Evolutionary conservation across 2,888 invertebrate species (phyloP).

Genomic region (Scotopteryx bipunctaria): DNA sequence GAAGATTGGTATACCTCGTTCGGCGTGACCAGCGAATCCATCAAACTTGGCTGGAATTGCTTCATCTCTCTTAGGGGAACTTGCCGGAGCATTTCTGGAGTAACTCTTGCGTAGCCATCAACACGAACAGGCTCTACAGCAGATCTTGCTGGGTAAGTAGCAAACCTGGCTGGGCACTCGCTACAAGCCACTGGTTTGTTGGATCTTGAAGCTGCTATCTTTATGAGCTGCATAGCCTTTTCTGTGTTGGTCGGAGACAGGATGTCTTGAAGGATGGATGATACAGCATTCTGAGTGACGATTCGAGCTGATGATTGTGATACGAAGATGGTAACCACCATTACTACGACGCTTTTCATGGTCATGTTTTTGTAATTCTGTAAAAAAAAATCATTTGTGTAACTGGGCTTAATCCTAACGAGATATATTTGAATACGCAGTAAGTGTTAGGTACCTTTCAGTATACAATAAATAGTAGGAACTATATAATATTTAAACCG

Average conservation of each 20-base stretch:
- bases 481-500: no score
- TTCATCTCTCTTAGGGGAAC: constrained; percentile 4
- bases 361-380: constrained; percentile 27
- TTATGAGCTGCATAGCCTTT: constrained; percentile 41
- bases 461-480: no score
- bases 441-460: no score
- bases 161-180: constrained; percentile 8
- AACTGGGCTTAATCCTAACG: no score
- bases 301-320: constrained; percentile 27
- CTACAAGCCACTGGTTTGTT: constrained; percentile 3
- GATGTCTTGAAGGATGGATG: constrained; percentile 45
- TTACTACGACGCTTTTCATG: background rate
- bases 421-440: no score
- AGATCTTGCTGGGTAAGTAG: constrained; percentile 14
- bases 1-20: constrained; percentile 22
- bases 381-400: constrained; percentile 1
- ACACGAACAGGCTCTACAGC: constrained; percentile 11
- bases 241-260: constrained; percentile 45
- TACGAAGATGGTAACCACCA: constrained; percentile 7
- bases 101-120: constrained; percentile 17
- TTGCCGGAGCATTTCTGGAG: constrained; percentile 4
- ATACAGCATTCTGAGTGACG: constrained; percentile 31
- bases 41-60: constrained; percentile 1
- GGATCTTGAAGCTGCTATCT: constrained; percentile 21
- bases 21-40: constrained; percentile 21